Evolutionary conservation across 2,797 vertebrate species (phyloP).

Genomic region (Sternotherus odoratus): DNA sequence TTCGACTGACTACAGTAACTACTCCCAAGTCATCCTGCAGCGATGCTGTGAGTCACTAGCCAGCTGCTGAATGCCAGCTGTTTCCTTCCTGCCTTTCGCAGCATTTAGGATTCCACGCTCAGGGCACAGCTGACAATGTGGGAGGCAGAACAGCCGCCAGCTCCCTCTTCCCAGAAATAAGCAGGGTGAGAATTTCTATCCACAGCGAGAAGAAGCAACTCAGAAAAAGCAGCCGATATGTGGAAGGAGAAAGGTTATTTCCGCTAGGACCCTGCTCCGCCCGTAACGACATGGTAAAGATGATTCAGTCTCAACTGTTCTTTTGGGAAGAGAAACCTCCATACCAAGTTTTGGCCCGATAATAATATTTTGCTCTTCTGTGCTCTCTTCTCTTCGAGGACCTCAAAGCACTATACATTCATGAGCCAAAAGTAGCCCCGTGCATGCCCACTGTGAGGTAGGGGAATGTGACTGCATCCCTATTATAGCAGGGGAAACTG

Average conservation of each 20-base stretch:
- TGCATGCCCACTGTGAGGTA: neutral
- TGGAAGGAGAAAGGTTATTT: neutral
- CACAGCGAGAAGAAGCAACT: neutral
- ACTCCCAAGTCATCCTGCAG: neutral
- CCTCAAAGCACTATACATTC: neutral
- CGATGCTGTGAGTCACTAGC: neutral
- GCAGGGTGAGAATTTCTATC: neutral
- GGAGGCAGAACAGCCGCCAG: neutral
- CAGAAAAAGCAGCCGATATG: neutral
- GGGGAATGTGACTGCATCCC: neutral
- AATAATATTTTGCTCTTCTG: neutral
- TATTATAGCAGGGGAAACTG: neutral
- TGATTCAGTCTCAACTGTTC: neutral
- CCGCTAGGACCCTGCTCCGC: neutral
- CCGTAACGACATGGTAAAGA: neutral
- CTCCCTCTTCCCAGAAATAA: neutral
- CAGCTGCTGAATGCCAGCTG: neutral
- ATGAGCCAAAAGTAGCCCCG: neutral
- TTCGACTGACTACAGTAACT: neutral
- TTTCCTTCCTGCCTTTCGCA: neutral
- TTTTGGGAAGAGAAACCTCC: neutral
- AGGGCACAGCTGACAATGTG: neutral
- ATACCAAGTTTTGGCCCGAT: neutral
- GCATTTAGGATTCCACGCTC: neutral
- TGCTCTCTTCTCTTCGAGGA: neutral